Percentiles rank a stretch among this genome's conserved stretches.
Evolutionary conservation across 2,797 vertebrate genomes (phyloP).

Genomic region (Xenops minutus): DNA sequence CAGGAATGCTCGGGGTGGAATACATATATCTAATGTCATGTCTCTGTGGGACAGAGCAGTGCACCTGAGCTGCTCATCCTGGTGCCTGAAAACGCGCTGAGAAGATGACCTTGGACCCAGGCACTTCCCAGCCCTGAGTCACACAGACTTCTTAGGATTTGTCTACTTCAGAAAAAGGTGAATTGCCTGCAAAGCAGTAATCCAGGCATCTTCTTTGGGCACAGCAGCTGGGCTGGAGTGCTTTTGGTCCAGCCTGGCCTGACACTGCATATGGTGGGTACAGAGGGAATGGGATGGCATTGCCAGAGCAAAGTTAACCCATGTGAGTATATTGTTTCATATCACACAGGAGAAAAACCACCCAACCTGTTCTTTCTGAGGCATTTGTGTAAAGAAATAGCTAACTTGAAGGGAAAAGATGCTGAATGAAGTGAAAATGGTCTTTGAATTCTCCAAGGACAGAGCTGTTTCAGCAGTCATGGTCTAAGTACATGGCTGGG

Average conservation of each 20-base stretch:
- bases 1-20: neutral
- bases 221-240: neutral
- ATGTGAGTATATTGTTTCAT: neutral
- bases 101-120: neutral
- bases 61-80: neutral
- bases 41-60: neutral
- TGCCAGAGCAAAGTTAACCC: neutral
- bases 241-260: neutral
- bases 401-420: neutral
- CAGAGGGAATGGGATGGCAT: neutral
- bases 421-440: neutral
- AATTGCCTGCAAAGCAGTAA: neutral
- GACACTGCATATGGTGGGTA: accelerated
- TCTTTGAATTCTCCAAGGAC: neutral
- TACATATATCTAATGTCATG: accelerated
- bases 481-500: neutral
- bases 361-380: neutral
- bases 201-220: neutral
- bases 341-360: neutral
- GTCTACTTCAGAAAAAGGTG: neutral
- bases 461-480: neutral
- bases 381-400: neutral
- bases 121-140: neutral
- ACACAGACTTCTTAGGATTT: accelerated
- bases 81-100: neutral